Base-by-base conservation (phyloP, 2,888 invertebrate genomes). In the Tineola bisselliella region DNA sequence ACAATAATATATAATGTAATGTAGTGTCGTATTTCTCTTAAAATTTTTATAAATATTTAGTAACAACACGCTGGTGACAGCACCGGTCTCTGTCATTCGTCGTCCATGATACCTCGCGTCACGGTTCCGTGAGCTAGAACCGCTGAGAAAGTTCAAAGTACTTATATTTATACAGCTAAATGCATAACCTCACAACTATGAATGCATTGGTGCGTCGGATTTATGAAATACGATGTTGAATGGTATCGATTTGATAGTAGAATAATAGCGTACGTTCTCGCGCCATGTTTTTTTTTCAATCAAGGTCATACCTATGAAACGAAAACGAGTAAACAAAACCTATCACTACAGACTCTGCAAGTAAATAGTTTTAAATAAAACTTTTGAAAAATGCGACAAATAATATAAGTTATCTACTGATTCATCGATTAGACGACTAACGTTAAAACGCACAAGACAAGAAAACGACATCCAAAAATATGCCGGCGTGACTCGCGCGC, bases 81-180 rank as follows among this genome's bases (percentile, higher is more conserved):
- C 70, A 72, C 70, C 72, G 76, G 71, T 72, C 75, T 76, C 59
- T 61, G 61, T 58, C 79, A 74, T 75, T 80, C 76, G 76, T 84
- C 86, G 86, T 84, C 86, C 86, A 87, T 87, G 78, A 83, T 87
- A 79, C 75, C 67, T 68, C 62, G 86, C 86, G 84, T 84, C 84
- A 84, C 79, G 84, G 83, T 82, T 72, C 74, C 71, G 68, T 76
- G 79, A 79, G 74, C 75, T 70, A 72, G 73, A 74, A 72, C 48
- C 74, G 73, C 74, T 77, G 72, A 74, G 77, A 79, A 76, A 77
- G 76, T 76, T 73, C 72, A 73, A 80, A 79, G 79, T 80, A 81
- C 58, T 38, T 58, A 15, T 38, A 25, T 54, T 54, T 13, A 54
- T 54, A 18, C 54, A 54, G 25, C 54, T 25, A 54, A 54, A 8